Evolutionary conservation across 2,113 vertebrate species (phyloP).

Genomic region (Nothobranchius furzeri): DNA sequence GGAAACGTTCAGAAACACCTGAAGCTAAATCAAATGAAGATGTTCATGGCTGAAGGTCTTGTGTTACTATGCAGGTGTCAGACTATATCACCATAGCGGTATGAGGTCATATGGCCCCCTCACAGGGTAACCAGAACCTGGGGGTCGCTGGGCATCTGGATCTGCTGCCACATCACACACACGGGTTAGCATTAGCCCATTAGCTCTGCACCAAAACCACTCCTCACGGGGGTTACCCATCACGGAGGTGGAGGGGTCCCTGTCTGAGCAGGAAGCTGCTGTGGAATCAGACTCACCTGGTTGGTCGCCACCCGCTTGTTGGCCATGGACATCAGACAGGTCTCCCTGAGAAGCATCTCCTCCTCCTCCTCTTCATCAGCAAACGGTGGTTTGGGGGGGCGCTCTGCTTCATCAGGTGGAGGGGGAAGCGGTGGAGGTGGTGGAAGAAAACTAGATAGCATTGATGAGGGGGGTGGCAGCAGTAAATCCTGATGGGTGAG

Average conservation of each 20-base stretch:
- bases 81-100: no score
- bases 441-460: constrained; percentile 76
- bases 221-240: no score
- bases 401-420: constrained; percentile 85
- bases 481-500: constrained; percentile 19
- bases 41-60: no score
- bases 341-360: constrained; percentile 96
- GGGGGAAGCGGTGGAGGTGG: constrained; percentile 88
- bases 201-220: no score
- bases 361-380: constrained; percentile 98
- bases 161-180: no score
- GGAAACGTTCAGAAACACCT: no score
- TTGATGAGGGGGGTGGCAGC: constrained; percentile 75
- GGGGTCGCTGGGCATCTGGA: no score
- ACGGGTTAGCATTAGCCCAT: no score
- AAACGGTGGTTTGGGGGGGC: constrained; percentile 94
- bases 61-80: no score
- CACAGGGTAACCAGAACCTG: no score
- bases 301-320: constrained; percentile 81
- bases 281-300: constrained; percentile 28
- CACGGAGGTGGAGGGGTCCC: background rate
- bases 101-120: no score
- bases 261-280: background rate
- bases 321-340: constrained; percentile 92
- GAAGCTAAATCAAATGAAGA: no score